Evolutionary conservation across 2,797 vertebrate genomes (phyloP).

Genomic region (Gadopsis bispinosus): DNA sequence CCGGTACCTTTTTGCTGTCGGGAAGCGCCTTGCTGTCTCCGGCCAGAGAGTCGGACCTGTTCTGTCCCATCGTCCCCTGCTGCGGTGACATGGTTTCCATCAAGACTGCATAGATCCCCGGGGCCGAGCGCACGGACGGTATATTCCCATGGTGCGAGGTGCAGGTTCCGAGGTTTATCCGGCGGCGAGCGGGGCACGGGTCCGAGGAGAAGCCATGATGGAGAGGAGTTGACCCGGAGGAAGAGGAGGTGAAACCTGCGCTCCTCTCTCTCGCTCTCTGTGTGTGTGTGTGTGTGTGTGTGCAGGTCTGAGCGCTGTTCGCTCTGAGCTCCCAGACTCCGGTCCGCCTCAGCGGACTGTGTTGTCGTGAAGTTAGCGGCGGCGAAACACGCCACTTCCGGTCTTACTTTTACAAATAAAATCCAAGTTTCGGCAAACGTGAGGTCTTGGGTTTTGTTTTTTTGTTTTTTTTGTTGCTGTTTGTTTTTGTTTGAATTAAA

Average conservation of each 20-base stretch:
- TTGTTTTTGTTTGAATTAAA: too few species aligned
- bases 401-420: conserved; percentile 29
- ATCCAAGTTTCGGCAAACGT: too few species aligned
- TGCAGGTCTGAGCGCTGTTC: conserved; percentile 5
- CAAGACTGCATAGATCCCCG: conserved; percentile 78
- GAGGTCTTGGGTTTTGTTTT: too few species aligned
- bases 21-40: conserved; percentile 81
- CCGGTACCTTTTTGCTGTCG: conserved; percentile 82
- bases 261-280: background rate
- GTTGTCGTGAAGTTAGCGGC: background rate
- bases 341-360: background rate
- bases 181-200: conserved; percentile 26
- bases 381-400: conserved; percentile 12
- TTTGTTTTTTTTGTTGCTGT: too few species aligned
- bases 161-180: conserved; percentile 68
- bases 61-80: conserved; percentile 90
- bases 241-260: background rate
- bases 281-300: background rate
- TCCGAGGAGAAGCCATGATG: conserved; percentile 59
- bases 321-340: conserved; percentile 31
- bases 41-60: conserved; percentile 88
- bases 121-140: conserved; percentile 45
- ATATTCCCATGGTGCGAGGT: conserved; percentile 69
- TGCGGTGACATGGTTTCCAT: conserved; percentile 96
- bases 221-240: background rate